Base-by-base conservation (phyloP, 2,888 invertebrate species). In the Lycaena phlaeas region DNA sequence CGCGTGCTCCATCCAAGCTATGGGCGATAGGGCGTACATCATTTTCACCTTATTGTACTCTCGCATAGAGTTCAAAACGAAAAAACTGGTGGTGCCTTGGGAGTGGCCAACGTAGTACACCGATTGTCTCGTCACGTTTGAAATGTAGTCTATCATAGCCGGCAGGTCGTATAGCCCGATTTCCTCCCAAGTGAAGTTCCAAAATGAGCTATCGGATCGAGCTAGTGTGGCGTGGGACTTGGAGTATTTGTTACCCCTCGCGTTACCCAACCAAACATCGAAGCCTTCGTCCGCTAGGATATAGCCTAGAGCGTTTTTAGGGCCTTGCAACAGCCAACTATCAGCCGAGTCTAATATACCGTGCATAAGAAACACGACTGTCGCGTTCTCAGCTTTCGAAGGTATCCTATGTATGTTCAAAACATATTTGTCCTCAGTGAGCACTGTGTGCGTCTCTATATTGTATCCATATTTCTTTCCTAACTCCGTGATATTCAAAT, bases 221-320 rank as follows among this genome's bases (percentile, higher is more conserved):
- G 46, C 50, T 1, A 70, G 39, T 2, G 37, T 49, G 1, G 72
- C 59, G 56, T 93, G 92, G 1, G 68, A 73, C 37, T 73, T 68
- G 1, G 88, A 87, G 61, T 92, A 91, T 1, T 87, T 87, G 66
- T 94, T 95, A 0, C 95, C 95, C 54, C 95, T 85, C 1, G 89
- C 87, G 66, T 96, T 96, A 1, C 93, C 94, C 61, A 96, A 61
- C 95, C 95, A 96, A 0, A 92, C 90, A 52, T 92, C 92, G 54
- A 87, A 91, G 2, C 90, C 90, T 31, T 69, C 57, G 46, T 91
- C 89, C 0, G 89, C 85, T 41, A 92, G 81, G 56, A 89, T 81
- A 70, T 87, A 92, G 51, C 72, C 93, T 41, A 82, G 47, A 53
- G 82, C 87, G 49, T 87, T 86, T 38, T 86, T 71, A 2, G 86